Percentiles rank a stretch among this genome's conserved stretches.
Evolutionary conservation across 2,797 vertebrate genomes (phyloP).

Genomic region (Ctenochaetus hawaiiensis): DNA sequence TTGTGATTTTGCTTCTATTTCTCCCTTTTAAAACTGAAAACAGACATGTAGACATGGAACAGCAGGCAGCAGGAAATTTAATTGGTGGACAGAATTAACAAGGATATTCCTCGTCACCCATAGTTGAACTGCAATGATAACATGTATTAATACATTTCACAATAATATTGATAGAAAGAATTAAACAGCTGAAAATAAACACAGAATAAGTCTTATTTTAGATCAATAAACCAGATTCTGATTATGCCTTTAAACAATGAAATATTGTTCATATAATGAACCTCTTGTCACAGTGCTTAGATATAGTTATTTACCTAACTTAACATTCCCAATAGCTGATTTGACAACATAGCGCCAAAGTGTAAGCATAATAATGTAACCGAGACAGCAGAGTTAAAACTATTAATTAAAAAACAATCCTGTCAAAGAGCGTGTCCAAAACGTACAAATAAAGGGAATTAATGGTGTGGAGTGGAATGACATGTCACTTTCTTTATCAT

Average conservation of each 20-base stretch:
- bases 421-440: conserved; percentile 35
- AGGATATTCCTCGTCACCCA: conserved; percentile 67
- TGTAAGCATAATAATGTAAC: conserved; percentile 41
- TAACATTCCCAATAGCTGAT: conserved; percentile 77
- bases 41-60: conserved; percentile 49
- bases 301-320: conserved; percentile 76
- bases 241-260: conserved; percentile 65
- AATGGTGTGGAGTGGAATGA: conserved; percentile 54
- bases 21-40: conserved; percentile 27
- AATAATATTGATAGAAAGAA: conserved; percentile 70
- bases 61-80: conserved; percentile 85
- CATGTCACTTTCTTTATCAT: conserved; percentile 47
- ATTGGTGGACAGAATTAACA: conserved; percentile 82
- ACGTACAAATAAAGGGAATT: conserved; percentile 29
- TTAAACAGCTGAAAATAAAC: conserved; percentile 64
- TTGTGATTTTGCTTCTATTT: not conserved
- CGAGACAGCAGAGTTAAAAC: conserved; percentile 58
- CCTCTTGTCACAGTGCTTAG: conserved; percentile 86
- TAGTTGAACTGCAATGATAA: conserved; percentile 72
- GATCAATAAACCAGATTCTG: conserved; percentile 67
- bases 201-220: conserved; percentile 53
- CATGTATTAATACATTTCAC: conserved; percentile 77
- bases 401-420: conserved; percentile 43
- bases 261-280: conserved; percentile 72
- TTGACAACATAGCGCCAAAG: conserved; percentile 54